Conservation (phyloP, 1,140 invertebrate genomes). For the Eriosoma lanigerum region DNA sequence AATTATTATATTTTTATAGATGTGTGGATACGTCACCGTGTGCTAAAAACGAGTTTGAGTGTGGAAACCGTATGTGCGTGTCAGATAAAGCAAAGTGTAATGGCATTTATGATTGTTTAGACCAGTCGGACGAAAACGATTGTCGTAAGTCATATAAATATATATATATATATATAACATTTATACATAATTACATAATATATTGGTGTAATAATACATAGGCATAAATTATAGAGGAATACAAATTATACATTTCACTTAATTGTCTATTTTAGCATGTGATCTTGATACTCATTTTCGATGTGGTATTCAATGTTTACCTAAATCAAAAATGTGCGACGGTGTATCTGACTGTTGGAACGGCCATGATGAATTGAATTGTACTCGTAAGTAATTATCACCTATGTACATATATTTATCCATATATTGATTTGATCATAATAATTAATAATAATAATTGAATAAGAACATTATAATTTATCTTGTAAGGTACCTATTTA, state of each 20-base stretch:
- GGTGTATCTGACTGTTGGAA: constrained; percentile 79
- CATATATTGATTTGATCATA: background rate
- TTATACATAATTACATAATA: background rate
- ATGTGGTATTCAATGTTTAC: constrained; percentile 74
- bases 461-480: too few species aligned
- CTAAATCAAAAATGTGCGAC: constrained; percentile 70
- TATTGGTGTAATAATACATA: too few species aligned
- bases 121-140: constrained; percentile 75
- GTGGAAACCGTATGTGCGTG: constrained; percentile 73
- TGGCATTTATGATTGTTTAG: constrained; percentile 75
- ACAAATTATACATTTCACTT: constrained; percentile 20
- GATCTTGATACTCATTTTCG: constrained; percentile 71
- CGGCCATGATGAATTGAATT: constrained; percentile 76
- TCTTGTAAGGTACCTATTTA: too few species aligned
- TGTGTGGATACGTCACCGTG: constrained; percentile 61
- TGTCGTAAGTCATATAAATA: constrained; percentile 65
- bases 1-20: constrained; percentile 55
- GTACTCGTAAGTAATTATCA: constrained; percentile 66
- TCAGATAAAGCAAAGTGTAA: constrained; percentile 69
- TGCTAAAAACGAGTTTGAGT: constrained; percentile 68
- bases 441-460: too few species aligned
- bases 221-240: too few species aligned
- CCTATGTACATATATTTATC: constrained; percentile 6
- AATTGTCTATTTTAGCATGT: constrained; percentile 65
- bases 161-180: background rate